Evolutionary conservation across 2,888 invertebrate species (phyloP).

Genomic region (Sphaeridia pumilis): DNA sequence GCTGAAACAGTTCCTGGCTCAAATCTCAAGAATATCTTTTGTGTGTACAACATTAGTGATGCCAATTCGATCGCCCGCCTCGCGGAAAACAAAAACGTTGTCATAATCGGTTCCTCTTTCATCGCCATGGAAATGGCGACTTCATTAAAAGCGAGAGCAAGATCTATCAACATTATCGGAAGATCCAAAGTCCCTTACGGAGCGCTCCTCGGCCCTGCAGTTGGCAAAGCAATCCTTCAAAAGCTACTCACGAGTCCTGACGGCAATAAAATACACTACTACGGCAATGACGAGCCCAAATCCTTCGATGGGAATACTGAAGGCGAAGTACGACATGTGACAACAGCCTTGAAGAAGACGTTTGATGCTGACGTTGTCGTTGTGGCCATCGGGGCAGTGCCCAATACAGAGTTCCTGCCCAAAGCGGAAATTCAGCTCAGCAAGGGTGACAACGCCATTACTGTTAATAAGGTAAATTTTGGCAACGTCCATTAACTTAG

Average conservation of each 20-base stretch:
- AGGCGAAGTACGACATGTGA: slow-evolving; percentile 54
- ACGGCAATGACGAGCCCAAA: slow-evolving; percentile 53
- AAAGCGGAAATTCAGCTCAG: slow-evolving; percentile 57
- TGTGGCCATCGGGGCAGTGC: slow-evolving; percentile 70
- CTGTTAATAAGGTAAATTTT: slow-evolving; percentile 30
- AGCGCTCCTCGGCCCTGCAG: slow-evolving; percentile 59
- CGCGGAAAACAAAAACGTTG: slow-evolving; percentile 57
- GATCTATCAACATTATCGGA: slow-evolving; percentile 68
- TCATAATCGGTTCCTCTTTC: slow-evolving; percentile 81
- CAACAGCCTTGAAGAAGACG: slow-evolving; percentile 54
- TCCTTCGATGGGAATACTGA: slow-evolving; percentile 44
- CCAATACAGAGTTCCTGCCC: slow-evolving; percentile 68
- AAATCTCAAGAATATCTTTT: slow-evolving; percentile 58
- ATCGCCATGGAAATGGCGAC: slow-evolving; percentile 87
- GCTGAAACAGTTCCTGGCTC: slow-evolving; percentile 47
- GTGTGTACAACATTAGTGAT: slow-evolving; percentile 63
- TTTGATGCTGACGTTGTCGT: slow-evolving; percentile 70
- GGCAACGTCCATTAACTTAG: too few species aligned
- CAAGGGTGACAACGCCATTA: slow-evolving; percentile 35
- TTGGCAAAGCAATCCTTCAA: slow-evolving; percentile 61
- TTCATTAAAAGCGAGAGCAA: slow-evolving; percentile 59
- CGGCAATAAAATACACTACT: slow-evolving; percentile 59
- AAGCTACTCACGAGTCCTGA: slow-evolving; percentile 40
- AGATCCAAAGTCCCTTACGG: slow-evolving; percentile 61
- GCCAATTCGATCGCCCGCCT: slow-evolving; percentile 51